Conservation (phyloP, 1,140 invertebrate species). For the Sitodiplosis mosellana region DNA sequence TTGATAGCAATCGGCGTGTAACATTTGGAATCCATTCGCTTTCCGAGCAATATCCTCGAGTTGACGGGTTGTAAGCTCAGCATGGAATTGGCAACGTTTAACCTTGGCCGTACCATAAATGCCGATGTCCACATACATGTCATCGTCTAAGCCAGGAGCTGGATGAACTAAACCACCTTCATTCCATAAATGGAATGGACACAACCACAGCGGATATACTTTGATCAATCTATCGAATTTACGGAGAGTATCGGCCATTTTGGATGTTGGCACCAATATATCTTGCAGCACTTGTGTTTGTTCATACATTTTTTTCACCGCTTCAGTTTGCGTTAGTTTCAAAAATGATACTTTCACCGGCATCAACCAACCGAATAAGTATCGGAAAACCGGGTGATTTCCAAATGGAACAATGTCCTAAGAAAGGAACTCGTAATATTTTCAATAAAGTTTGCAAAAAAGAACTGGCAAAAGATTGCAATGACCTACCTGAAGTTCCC, state of each 20-base stretch:
- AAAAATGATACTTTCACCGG: constrained; percentile 68
- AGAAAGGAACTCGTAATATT: too few species aligned
- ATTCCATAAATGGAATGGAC: constrained; percentile 52
- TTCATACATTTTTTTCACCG: constrained; percentile 56
- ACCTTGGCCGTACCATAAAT: constrained; percentile 59
- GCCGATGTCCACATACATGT: constrained; percentile 63
- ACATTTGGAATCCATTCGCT: constrained; percentile 66
- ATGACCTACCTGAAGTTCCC: too few species aligned
- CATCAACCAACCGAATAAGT: constrained; percentile 58
- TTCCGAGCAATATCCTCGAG: constrained; percentile 52
- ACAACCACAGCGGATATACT: constrained; percentile 73
- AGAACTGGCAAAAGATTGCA: too few species aligned
- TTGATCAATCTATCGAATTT: constrained; percentile 46
- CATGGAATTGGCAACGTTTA: constrained; percentile 31
- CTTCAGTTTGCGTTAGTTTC: constrained; percentile 60
- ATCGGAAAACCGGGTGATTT: constrained; percentile 55
- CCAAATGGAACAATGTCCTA: constrained; percentile 74
- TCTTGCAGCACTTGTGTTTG: constrained; percentile 68
- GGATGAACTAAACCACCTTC: constrained; percentile 50
- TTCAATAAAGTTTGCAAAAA: too few species aligned
- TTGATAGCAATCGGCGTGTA: constrained; percentile 64
- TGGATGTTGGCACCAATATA: constrained; percentile 55
- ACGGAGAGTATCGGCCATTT: constrained; percentile 37
- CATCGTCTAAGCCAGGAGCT: constrained; percentile 16
- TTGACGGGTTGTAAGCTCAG: constrained; percentile 36